Base-by-base conservation (phyloP, 2,888 invertebrate genomes). In the Drosophila eohydei region DNA sequence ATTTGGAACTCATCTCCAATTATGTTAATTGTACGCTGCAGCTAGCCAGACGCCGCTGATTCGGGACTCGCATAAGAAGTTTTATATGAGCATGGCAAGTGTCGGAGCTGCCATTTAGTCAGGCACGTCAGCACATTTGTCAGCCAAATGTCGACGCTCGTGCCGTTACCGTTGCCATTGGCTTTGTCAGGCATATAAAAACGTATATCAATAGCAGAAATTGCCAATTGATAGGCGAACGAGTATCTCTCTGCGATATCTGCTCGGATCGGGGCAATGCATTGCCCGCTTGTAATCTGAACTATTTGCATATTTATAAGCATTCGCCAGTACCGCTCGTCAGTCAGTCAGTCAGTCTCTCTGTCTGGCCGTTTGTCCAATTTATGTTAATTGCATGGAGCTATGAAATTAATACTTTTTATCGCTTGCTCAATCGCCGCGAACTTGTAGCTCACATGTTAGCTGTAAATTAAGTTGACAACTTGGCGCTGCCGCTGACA, bases 381-480 rank as follows among this genome's bases (percentile, higher is more conserved):
- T 84, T 79, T 86, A 86, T 85, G 84, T 85, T 85, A 85, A 85
- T 85, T 86, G 82, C 86, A 77, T 71, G 40, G 76, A 76, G 76
- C 86, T 86, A 88, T 88, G 84, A 87, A 88, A 87, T 88, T 83
- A 87, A 87, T 87, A 88, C 84, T 82, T 88, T 84, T 87, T 88
- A 88, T 88, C 86, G 82, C 74, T 82, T 83, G 88, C 88, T 82
- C 88, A 83, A 86, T 86, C 86, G 80, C 80, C 64, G 85, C 81
- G 82, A 87, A 88, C 88, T 88, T 87, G 87, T 88, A 88, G 83
- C 85, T 86, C 82, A 85, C 84, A 81, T 86, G 87, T 87, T 83
- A 85, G 86, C 83, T 87, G 86, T 87, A 87, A 87, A 87, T 88
- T 87, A 87, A 87, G 86, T 87, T 87, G 86, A 88, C 86, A 87